Evolutionary conservation across 1,140 invertebrate species (phyloP).

Genomic region (Gonioctena quinquepunctata): DNA sequence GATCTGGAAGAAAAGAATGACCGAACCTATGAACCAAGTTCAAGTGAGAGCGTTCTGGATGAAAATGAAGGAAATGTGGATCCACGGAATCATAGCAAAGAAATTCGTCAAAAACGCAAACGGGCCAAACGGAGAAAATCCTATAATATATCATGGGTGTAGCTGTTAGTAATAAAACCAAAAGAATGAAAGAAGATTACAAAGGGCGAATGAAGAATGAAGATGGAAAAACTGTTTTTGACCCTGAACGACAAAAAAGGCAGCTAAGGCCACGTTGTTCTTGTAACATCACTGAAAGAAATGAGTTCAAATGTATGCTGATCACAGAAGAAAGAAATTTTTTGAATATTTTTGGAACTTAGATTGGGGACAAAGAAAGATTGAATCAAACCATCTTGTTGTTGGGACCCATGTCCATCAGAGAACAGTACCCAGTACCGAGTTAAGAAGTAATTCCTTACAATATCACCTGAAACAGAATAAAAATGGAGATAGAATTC

Average conservation of each 20-base stretch:
- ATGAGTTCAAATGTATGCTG: background rate
- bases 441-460: background rate
- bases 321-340: background rate
- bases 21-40: slow-evolving; percentile 5
- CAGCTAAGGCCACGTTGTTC: background rate
- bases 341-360: background rate
- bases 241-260: background rate
- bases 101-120: background rate
- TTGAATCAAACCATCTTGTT: background rate
- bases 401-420: background rate
- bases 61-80: background rate
- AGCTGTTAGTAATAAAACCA: background rate
- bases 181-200: slow-evolving; percentile 2
- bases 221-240: background rate
- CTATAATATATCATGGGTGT: background rate
- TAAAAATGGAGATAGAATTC: background rate
- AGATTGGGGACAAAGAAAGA: background rate
- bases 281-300: background rate
- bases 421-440: background rate
- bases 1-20: background rate
- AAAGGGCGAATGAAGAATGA: background rate
- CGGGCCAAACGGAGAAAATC: background rate
- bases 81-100: background rate
- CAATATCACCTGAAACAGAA: background rate
- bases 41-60: background rate